These are phyloP conservation scores for Clarias pachynema DNA, from an alignment of 2,797 vertebrate species.

Conservation along the genomic window DNA sequence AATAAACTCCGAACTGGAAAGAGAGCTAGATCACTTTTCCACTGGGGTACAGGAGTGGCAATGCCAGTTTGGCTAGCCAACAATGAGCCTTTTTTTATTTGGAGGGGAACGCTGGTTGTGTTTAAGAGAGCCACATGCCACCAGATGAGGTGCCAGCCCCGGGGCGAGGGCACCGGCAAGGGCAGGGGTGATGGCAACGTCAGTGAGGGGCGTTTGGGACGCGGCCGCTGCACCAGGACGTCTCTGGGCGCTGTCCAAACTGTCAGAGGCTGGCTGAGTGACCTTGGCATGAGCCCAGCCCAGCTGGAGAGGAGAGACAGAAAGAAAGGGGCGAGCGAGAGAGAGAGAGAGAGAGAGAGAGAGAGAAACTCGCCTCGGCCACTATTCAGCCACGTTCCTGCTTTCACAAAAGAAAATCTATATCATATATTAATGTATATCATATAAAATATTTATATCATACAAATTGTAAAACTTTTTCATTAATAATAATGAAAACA, in stretches of 20 bases:
- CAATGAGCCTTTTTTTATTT: slow-evolving; percentile 28
- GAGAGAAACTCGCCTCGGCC: slow-evolving; percentile 31
- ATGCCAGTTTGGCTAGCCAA: slow-evolving; percentile 37
- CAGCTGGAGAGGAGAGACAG: slow-evolving; percentile 64
- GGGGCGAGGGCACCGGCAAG: slow-evolving; percentile 55
- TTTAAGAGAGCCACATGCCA: slow-evolving; percentile 61
- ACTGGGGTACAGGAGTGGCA: slow-evolving; percentile 37
- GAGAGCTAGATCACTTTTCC: slow-evolving; percentile 20
- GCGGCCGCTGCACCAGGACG: slow-evolving; percentile 55
- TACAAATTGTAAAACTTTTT: background rate
- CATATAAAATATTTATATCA: background rate
- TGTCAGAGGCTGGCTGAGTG: slow-evolving; percentile 65
- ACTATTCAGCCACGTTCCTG: slow-evolving; percentile 9
- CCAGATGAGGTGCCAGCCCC: slow-evolving; percentile 58
- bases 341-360: slow-evolving; percentile 39
- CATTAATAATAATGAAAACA: background rate
- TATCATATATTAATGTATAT: background rate
- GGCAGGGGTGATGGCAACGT: slow-evolving; percentile 55
- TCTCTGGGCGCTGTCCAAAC: slow-evolving; percentile 68
- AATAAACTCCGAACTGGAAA: slow-evolving; percentile 45
- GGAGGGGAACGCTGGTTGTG: slow-evolving; percentile 36
- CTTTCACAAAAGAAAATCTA: background rate
- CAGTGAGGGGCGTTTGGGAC: slow-evolving; percentile 46
- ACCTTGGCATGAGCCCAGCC: slow-evolving; percentile 69
- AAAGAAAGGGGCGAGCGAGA: slow-evolving; percentile 42